Base-by-base conservation (phyloP, 2,113 vertebrate genomes). In the Phalacrocorax brasilianus region DNA sequence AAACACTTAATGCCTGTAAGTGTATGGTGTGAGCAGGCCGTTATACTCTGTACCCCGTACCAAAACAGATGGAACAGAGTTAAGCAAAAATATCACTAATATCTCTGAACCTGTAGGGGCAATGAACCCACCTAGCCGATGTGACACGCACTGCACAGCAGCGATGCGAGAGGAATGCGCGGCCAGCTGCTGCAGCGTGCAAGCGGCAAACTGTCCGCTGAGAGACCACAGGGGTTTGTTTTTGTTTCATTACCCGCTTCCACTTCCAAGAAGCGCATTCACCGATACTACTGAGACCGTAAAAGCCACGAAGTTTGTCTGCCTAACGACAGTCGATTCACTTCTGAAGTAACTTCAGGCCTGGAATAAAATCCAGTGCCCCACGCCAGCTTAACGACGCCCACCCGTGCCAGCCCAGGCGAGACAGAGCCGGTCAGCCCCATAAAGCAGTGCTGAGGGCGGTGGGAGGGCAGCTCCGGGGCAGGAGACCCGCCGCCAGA, bases 251-350 rank as follows among this genome's bases (percentile, higher is more conserved):
- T 30, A 35, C 28, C 14, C 2, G 4, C 7, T 45, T 27, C 40
- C 27, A 12, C 4, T 40, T 35, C 14, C 40, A 45, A 12, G 38
- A 9, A 7, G 10, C 0, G 14, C 24, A 14, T 12, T 27, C 2
- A 2, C 20, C 8, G n/a, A 7, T 4, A 40, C 18, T 5, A 3
- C 32, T 1, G 18, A 40, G 24, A 9, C 28, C 6, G n/a, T 8
- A 21, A 21, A 32, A 21, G 2, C 16, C 33, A 12, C 42, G 1
- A 56, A 52, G 24, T 13, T 55, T 11, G 21, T 22, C 65, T 4
- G 16, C 3, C 24, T 19, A 6, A 30, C 0, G 4, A 18, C 30
- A 18, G 18, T 0, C 47, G 15, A 5, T 24, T 2, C 50, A 5
- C 17, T 14, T 24, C 56, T 17, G 12, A 33, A 35, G 28, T 3